Base-by-base conservation (phyloP, 2,113 vertebrate genomes). In the Lycaon pictus region DNA sequence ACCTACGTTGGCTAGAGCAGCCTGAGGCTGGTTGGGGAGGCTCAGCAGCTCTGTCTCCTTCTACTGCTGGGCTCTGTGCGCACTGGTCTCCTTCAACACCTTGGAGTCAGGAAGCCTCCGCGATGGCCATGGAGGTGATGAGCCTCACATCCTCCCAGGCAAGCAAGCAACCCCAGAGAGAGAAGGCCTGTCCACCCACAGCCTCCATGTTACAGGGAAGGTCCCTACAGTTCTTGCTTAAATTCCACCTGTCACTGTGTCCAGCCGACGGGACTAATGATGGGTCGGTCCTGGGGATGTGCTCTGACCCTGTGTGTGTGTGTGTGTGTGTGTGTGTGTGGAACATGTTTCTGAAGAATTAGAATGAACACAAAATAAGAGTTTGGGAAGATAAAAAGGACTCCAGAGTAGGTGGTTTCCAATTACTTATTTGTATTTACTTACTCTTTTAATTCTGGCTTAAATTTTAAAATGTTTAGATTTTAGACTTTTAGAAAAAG, bases 1-100 rank as follows among this genome's bases (percentile, higher is more conserved):
- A 9, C 13, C 16, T 67, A 72, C 22, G 0, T 32, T 51, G 13
- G 2, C 11, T 22, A 3, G 8, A 37, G 11, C 22, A 56, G 3
- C 6, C 11, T 22, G 16, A 22, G 82, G n/a, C 0, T 69, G 37
- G 2, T 20, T 63, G 4, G 77, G 17, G 15, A 1, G 1, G 3
- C 5, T 53, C 35, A 23, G 29, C 25, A 88, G 32, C 7, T 29
- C 23, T 63, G 1, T 29, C 12, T n/a, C 0, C 17, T 17, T 65
- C 10, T 62, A 20, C 12, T 19, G 22, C 58, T 62, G 35, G 19
- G 2, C 71, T 84, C 81, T 25, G 2, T 35, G 0, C 2, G 3
- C 11, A 9, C 10, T 53, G 22, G 9, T n/a, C 69, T 12, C 13
- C 11, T 16, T 79, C 69, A n/a, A 5, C 13, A 27, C 43, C 43